Conservation (phyloP, 2,113 vertebrate genomes). For the Sceloporus undulatus region DNA sequence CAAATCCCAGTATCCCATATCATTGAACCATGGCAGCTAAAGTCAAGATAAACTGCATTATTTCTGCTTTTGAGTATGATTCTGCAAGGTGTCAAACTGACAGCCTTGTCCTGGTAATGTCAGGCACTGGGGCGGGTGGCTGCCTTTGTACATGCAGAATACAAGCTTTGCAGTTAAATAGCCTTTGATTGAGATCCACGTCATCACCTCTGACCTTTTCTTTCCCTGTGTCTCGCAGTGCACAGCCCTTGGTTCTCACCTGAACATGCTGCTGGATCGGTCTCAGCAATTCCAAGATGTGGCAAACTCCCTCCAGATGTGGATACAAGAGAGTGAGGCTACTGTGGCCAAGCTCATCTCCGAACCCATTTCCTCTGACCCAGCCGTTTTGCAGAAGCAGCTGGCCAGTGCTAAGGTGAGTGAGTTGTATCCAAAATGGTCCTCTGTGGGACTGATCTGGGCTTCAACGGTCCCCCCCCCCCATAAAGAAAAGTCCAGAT, state of each 20-base stretch:
- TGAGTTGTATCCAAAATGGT: too few relatives aligned
- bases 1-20: too few relatives aligned
- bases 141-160: background rate
- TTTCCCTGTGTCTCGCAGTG: slow-evolving; percentile 78
- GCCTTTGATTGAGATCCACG: background rate
- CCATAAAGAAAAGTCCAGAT: background rate
- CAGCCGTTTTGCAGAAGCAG: slow-evolving; percentile 84
- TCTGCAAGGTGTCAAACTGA: too few relatives aligned
- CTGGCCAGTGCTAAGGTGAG: slow-evolving; percentile 88
- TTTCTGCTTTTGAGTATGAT: too few relatives aligned
- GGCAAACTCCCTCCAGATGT: slow-evolving; percentile 83
- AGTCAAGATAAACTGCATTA: too few relatives aligned
- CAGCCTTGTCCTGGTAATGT: background rate
- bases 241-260: slow-evolving; percentile 84
- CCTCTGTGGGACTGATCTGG: background rate
- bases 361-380: slow-evolving; percentile 83
- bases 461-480: background rate
- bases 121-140: background rate
- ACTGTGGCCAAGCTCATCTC: slow-evolving; percentile 80
- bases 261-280: slow-evolving; percentile 85
- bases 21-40: too few relatives aligned
- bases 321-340: slow-evolving; percentile 87
- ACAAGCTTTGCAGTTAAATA: background rate
- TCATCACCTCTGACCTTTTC: background rate
- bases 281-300: slow-evolving; percentile 94